Conservation (phyloP, 2,888 invertebrate genomes). For the Tachina lurida region DNA sequence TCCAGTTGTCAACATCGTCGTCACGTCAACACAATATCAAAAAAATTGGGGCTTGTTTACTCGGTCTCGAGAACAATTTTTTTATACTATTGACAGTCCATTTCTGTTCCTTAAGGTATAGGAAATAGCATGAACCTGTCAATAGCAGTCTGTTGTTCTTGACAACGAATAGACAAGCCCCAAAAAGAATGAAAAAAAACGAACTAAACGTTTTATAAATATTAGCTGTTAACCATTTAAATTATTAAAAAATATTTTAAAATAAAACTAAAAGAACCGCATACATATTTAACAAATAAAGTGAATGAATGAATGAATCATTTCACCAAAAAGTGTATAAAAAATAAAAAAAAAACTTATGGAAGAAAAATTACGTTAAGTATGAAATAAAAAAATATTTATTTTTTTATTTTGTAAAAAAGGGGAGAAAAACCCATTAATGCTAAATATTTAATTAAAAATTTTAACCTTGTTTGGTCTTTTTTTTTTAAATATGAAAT, state of each 20-base stretch:
- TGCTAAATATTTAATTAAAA: slow-evolving; percentile 5
- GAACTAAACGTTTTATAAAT: background rate
- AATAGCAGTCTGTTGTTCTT: too few relatives aligned
- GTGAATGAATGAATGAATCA: background rate
- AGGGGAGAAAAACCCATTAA: background rate
- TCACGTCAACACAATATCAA: too few relatives aligned
- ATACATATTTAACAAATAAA: background rate
- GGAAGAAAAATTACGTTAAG: background rate
- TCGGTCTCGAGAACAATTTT: too few relatives aligned
- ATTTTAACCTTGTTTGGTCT: slow-evolving; percentile 54
- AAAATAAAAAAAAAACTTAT: background rate
- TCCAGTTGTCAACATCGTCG: too few relatives aligned
- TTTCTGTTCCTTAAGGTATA: too few relatives aligned
- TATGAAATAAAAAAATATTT: background rate
- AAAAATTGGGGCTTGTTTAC: too few relatives aligned
- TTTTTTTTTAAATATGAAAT: background rate
- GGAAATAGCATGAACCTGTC: too few relatives aligned
- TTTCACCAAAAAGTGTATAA: background rate
- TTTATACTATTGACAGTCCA: too few relatives aligned
- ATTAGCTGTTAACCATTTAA: background rate
- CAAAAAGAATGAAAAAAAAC: too few relatives aligned
- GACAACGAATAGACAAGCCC: too few relatives aligned
- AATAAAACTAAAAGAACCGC: background rate
- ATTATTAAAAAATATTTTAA: background rate
- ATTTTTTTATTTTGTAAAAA: background rate